Percentiles rank a stretch among this genome's conserved stretches.
These are phyloP conservation scores for Hypselothyrea guttata DNA, from an alignment of 2,888 invertebrate species.

Conservation along the genomic window DNA sequence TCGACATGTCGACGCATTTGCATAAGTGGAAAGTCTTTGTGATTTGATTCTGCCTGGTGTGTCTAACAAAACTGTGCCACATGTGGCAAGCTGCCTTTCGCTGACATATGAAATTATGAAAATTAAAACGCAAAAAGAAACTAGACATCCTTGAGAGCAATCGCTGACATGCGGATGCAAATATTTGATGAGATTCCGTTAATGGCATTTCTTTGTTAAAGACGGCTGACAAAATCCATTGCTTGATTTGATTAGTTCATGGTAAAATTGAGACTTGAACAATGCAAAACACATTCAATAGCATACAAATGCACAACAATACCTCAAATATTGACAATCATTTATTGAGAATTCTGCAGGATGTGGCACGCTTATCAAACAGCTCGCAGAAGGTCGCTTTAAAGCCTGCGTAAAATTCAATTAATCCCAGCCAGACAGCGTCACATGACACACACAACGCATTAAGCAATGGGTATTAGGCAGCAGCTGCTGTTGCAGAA, in stretches of 20 bases:
- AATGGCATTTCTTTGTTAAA: conserved; percentile 39
- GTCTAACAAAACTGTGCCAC: conserved; percentile 17
- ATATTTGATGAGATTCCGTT: conserved; percentile 45
- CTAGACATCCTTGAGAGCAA: conserved; percentile 6
- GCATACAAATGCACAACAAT: conserved; percentile 26
- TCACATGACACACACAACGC: conserved; percentile 42
- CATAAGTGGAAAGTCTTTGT: conserved; percentile 52
- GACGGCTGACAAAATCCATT: conserved; percentile 24
- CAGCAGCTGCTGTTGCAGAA: conserved; percentile 47
- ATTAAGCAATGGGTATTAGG: conserved; percentile 38
- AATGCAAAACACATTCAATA: too few species aligned
- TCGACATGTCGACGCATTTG: conserved; percentile 39
- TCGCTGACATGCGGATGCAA: conserved; percentile 45
- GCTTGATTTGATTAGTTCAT: conserved; percentile 47
- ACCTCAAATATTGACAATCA: conserved; percentile 55
- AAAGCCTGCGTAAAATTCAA: conserved; percentile 58
- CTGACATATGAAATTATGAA: conserved; percentile 55
- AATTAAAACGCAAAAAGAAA: conserved; percentile 39
- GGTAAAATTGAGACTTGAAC: conserved; percentile 39
- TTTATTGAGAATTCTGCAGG: conserved; percentile 6
- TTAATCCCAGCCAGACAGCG: conserved; percentile 41
- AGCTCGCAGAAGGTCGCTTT: conserved; percentile 41
- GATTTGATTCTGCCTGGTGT: conserved; percentile 30
- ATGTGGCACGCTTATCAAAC: conserved; percentile 5
- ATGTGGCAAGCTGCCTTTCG: conserved; percentile 25